These are phyloP conservation scores for Xestoiulus laeticollis DNA, from an alignment of 2,888 invertebrate genomes.

Conservation along the genomic window DNA sequence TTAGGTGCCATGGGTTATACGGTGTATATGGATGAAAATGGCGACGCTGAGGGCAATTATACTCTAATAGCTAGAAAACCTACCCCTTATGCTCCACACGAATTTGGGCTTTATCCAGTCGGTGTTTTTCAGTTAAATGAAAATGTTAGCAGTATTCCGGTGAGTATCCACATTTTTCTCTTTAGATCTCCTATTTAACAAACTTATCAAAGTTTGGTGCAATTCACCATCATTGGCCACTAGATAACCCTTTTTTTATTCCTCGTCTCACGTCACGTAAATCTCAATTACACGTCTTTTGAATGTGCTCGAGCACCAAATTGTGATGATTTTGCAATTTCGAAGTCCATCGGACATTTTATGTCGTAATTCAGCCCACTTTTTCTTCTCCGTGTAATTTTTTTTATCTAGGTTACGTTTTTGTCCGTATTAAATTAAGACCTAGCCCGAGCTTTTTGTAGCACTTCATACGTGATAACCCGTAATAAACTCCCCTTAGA, in stretches of 20 bases:
- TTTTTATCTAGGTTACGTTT: conserved; percentile 18
- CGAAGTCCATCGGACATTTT: conserved; percentile 13
- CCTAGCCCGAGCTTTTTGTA: neutral
- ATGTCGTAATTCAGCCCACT: neutral
- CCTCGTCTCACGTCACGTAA: neutral
- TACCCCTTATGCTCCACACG: conserved; percentile 62
- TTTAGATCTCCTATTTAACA: neutral
- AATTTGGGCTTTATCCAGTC: conserved; percentile 81
- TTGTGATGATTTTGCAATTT: neutral
- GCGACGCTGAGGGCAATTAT: conserved; percentile 94
- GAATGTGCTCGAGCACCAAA: neutral
- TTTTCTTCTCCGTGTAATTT: neutral
- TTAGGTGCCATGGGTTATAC: conserved; percentile 74
- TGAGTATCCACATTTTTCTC: conserved; percentile 70
- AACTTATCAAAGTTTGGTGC: neutral
- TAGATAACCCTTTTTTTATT: neutral
- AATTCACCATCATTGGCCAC: neutral
- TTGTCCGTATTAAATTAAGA: neutral
- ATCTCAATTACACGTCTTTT: conserved; percentile 23
- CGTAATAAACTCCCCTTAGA: conserved; percentile 13
- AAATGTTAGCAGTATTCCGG: conserved; percentile 75
- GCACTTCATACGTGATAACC: neutral
- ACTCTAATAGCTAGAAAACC: conserved; percentile 75
- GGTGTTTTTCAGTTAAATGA: conserved; percentile 72
- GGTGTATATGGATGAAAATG: conserved; percentile 91